Base-by-base conservation (phyloP, 2,888 invertebrate genomes). In the Tanytarsus gracilentus region DNA sequence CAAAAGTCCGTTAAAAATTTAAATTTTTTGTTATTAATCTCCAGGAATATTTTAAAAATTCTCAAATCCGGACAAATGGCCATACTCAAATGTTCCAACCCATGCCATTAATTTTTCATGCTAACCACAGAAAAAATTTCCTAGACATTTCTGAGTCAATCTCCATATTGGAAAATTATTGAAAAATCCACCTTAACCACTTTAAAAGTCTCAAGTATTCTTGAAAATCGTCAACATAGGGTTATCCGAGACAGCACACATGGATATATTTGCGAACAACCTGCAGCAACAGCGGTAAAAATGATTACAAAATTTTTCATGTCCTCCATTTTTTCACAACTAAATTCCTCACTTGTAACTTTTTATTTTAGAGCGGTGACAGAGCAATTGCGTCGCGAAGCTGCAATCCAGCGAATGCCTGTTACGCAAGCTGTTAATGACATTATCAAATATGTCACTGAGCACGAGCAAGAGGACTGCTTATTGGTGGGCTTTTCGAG, bases 221-320 rank as follows among this genome's bases (percentile, higher is more conserved):
- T n/a, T n/a, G n/a, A 51, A 55, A 55, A 55, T 40, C 55, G 55
- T 72, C 82, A 87, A 79, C 84, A 87, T 88, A 87, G 86, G 86
- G 83, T 85, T 88, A 77, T 87, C 88, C 76, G 86, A 88, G 75
- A 88, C 87, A 70, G 88, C 88, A 78, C 85, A 88, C 77, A 86
- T 90, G 85, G 89, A 88, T 79, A 88, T 90, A 83, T 88, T 90
- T 85, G 89, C 92, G 79, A 88, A 91, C 68, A 91, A 86, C 75
- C 79, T 95, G 70, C 94, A 94, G 76, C 94, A 95, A 78, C 95
- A 95, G 78, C 83, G 91, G 68, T 58, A 48, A 48, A 58, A 48
- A 23, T 21, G n/a, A 18, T 4, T 33, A 53, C 30, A n/a, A 49
- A 21, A 50, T 4, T 50, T 27, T 14, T 50, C 23, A 8, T 44